Evolutionary conservation across 1,140 invertebrate species (phyloP).

Genomic region (Penaeus vannamei): DNA sequence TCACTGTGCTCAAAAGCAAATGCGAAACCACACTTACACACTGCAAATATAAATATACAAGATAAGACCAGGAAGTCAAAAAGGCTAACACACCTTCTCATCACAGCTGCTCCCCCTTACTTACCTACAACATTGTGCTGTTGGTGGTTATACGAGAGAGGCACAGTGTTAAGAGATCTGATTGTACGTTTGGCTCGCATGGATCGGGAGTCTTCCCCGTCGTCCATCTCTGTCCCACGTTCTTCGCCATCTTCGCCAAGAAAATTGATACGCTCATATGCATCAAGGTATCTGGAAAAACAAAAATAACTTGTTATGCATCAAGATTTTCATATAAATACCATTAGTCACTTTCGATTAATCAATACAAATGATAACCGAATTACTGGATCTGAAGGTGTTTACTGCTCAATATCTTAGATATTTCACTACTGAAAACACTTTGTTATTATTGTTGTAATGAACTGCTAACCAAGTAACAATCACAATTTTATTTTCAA

Average conservation of each 20-base stretch:
- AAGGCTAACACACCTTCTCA: too few species aligned
- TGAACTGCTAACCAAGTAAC: too few species aligned
- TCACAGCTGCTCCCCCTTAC: slow-evolving; percentile 31
- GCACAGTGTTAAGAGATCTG: slow-evolving; percentile 80
- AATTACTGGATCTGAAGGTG: too few species aligned
- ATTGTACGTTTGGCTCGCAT: slow-evolving; percentile 79
- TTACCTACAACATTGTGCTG: slow-evolving; percentile 86
- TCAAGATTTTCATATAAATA: too few species aligned
- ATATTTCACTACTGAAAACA: too few species aligned
- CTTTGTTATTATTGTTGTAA: too few species aligned
- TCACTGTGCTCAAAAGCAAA: not conserved
- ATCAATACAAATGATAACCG: too few species aligned
- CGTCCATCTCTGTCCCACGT: slow-evolving; percentile 77
- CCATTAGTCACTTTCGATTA: too few species aligned
- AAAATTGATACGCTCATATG: slow-evolving; percentile 89
- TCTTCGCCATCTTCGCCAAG: slow-evolving; percentile 79
- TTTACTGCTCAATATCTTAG: too few species aligned
- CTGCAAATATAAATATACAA: slow-evolving; percentile 16
- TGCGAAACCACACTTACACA: not conserved
- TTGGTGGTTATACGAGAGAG: slow-evolving; percentile 85
- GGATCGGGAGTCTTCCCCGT: slow-evolving; percentile 83
- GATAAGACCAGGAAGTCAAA: not conserved
- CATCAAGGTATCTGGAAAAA: slow-evolving; percentile 82
- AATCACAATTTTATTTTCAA: too few species aligned
- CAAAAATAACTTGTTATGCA: slow-evolving; percentile 55